These are phyloP conservation scores for Cebuella pygmaea DNA, from an alignment of 2,797 vertebrate genomes.

Conservation along the genomic window DNA sequence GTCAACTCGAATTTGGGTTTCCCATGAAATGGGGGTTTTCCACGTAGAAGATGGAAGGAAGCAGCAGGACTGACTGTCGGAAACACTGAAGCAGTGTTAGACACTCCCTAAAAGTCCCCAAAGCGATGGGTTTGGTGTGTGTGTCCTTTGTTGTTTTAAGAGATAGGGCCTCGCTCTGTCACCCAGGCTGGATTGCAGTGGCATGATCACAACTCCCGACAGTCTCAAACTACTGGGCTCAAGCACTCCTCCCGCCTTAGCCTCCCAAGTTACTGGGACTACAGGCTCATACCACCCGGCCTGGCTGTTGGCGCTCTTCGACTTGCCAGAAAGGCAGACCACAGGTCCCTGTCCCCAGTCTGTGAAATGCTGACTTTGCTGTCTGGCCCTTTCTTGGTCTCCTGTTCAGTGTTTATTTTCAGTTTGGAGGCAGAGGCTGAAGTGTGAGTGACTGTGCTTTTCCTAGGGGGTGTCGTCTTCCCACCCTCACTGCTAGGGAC, in stretches of 20 bases:
- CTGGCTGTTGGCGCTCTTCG: neutral
- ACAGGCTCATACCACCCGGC: neutral
- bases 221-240: too few species aligned
- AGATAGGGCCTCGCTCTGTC: neutral
- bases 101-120: neutral
- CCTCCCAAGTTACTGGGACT: neutral
- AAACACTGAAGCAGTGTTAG: neutral
- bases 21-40: neutral
- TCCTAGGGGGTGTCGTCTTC: neutral
- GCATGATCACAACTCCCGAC: neutral
- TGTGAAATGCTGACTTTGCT: neutral
- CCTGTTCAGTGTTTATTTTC: neutral
- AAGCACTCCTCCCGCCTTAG: neutral
- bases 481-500: neutral
- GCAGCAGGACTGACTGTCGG: neutral
- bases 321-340: neutral
- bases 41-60: neutral
- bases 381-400: neutral
- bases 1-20: neutral
- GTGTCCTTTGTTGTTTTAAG: neutral
- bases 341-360: neutral
- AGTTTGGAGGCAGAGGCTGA: neutral
- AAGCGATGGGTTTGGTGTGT: neutral
- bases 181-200: neutral
- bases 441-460: neutral